These are phyloP conservation scores for Chaetops frenatus DNA, from an alignment of 2,113 vertebrate genomes.

Conservation along the genomic window DNA sequence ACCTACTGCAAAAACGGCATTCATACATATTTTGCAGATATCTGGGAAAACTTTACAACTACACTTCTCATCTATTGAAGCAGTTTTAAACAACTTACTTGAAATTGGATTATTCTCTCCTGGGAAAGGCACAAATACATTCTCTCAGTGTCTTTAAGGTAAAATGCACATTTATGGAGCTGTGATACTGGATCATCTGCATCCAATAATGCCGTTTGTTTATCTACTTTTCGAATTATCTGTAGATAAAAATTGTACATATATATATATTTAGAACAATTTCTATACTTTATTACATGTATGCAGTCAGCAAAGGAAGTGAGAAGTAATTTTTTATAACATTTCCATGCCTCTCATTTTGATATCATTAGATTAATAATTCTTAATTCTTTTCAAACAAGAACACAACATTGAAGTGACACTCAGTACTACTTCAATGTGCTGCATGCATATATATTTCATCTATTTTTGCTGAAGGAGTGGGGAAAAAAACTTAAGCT, in stretches of 20 bases:
- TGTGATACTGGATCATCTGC: slow-evolving; percentile 98
- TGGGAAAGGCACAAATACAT: slow-evolving; percentile 99
- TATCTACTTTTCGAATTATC: slow-evolving; percentile 99
- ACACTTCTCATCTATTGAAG: background rate
- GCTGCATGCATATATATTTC: background rate
- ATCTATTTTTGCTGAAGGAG: background rate
- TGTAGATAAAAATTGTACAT: slow-evolving; percentile 54
- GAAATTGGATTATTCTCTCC: slow-evolving; percentile 99
- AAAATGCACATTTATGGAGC: slow-evolving; percentile 99
- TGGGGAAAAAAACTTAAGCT: background rate
- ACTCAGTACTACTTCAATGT: background rate
- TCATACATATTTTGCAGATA: background rate
- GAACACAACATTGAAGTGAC: background rate
- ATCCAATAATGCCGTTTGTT: slow-evolving; percentile 95
- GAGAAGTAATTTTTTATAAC: background rate
- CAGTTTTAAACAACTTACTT: slow-evolving; percentile 75
- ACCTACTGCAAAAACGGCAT: background rate
- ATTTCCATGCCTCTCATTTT: background rate
- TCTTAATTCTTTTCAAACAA: background rate
- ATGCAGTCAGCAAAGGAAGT: background rate
- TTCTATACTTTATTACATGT: background rate
- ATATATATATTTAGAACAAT: background rate
- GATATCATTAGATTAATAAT: background rate
- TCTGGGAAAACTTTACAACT: background rate
- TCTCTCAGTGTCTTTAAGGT: slow-evolving; percentile 99